Evolutionary conservation across 2,888 invertebrate genomes (phyloP).

Genomic region (Orthosia incerta): DNA sequence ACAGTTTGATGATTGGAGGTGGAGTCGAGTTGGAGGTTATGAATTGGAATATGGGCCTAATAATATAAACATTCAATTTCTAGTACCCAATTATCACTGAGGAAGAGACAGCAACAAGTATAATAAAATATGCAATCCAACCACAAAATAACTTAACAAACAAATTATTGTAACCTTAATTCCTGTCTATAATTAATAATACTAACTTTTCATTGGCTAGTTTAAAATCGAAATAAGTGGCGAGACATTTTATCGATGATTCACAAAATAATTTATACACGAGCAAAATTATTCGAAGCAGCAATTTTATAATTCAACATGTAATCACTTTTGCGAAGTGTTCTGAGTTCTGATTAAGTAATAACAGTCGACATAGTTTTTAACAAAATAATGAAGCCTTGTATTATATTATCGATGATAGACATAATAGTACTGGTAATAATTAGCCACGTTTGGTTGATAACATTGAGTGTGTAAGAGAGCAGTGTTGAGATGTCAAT

Average conservation of each 20-base stretch:
- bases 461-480: slow-evolving; percentile 9
- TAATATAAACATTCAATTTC: not conserved
- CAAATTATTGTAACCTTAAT: not conserved
- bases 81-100: not conserved
- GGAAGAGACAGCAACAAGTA: not conserved
- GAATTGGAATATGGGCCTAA: too few relatives aligned
- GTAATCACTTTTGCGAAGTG: slow-evolving; percentile 22
- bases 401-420: slow-evolving; percentile 24
- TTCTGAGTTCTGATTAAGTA: slow-evolving; percentile 34
- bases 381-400: slow-evolving; percentile 25
- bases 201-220: slow-evolving; percentile 38
- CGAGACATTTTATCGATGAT: slow-evolving; percentile 50
- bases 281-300: not conserved
- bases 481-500: slow-evolving; percentile 25
- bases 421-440: not conserved
- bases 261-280: not conserved
- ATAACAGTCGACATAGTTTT: slow-evolving; percentile 23
- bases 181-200: slow-evolving; percentile 4
- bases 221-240: slow-evolving; percentile 31
- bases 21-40: too few relatives aligned
- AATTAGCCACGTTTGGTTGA: slow-evolving; percentile 15
- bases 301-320: slow-evolving; percentile 15
- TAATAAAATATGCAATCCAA: slow-evolving; percentile 22
- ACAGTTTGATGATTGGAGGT: too few relatives aligned
- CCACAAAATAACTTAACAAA: slow-evolving; percentile 12